A percentile compares a stretch with the other conserved stretches of the same genome.
Conservation (phyloP, 2,888 invertebrate genomes). For the Leptinotarsa juncta region DNA sequence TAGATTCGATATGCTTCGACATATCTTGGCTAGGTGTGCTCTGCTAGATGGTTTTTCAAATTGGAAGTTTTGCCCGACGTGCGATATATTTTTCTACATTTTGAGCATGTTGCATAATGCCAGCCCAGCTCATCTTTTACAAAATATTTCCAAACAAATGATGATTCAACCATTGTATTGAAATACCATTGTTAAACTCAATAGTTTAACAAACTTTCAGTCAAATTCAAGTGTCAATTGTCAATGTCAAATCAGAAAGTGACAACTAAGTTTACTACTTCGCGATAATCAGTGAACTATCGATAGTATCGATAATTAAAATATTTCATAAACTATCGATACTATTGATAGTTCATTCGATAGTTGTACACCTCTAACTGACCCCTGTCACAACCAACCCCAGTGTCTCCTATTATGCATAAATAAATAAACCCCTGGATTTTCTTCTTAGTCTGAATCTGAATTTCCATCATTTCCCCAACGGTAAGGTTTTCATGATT, state of each 20-base stretch:
- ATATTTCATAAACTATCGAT: not conserved
- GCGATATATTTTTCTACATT: slow-evolving; percentile 2
- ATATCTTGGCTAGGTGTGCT: not conserved
- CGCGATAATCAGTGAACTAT: not conserved
- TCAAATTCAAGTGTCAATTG: not conserved
- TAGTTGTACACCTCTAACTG: not conserved
- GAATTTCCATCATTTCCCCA: too few species aligned
- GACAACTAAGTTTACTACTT: not conserved
- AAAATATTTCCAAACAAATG: slow-evolving; percentile 13
- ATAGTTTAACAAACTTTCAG: not conserved
- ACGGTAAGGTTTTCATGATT: too few species aligned
- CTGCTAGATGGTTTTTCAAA: not conserved
- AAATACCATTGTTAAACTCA: too few species aligned
- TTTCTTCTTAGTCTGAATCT: too few species aligned
- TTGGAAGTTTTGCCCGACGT: slow-evolving; percentile 2
- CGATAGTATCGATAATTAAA: not conserved
- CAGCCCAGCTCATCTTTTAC: not conserved
- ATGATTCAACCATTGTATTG: not conserved
- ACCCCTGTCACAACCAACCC: too few species aligned
- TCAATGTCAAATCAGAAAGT: not conserved
- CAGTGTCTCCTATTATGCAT: too few species aligned
- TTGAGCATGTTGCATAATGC: not conserved
- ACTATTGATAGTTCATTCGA: not conserved
- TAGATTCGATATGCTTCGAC: not conserved
- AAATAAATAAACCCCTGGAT: too few species aligned